Conservation (phyloP, 2,113 vertebrate species). For the Dipodomys spectabilis region DNA sequence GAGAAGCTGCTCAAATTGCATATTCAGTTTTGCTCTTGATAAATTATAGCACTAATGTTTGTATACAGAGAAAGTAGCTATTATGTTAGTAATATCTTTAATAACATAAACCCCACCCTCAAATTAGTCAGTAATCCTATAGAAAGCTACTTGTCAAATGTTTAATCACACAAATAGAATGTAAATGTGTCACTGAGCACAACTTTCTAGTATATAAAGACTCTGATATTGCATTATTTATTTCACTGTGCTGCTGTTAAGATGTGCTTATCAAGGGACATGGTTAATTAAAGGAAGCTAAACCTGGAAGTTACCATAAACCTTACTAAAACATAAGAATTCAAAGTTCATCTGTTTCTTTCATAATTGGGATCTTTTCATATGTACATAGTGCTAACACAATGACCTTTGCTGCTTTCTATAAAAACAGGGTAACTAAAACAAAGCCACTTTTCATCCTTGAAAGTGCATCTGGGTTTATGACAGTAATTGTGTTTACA, state of each 20-base stretch:
- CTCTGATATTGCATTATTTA: conserved; percentile 85
- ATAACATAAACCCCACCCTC: conserved; percentile 79
- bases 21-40: conserved; percentile 88
- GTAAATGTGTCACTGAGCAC: conserved; percentile 87
- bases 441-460: conserved; percentile 78
- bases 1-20: conserved; percentile 89
- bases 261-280: conserved; percentile 90
- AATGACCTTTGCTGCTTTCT: conserved; percentile 72
- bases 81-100: conserved; percentile 88
- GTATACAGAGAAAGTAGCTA: conserved; percentile 92
- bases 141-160: conserved; percentile 90
- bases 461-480: conserved; percentile 92
- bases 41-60: conserved; percentile 91
- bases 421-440: conserved; percentile 81
- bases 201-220: conserved; percentile 85
- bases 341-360: conserved; percentile 68
- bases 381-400: conserved; percentile 71
- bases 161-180: conserved; percentile 90
- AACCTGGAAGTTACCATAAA: conserved; percentile 90
- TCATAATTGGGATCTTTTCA: conserved; percentile 55
- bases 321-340: conserved; percentile 57
- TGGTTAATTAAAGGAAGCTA: conserved; percentile 89
- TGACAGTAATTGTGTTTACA: conserved; percentile 94
- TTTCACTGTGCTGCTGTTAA: conserved; percentile 91
- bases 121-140: conserved; percentile 86